Conservation (phyloP, 1,140 invertebrate species). For the Hycleus phaleratus region DNA sequence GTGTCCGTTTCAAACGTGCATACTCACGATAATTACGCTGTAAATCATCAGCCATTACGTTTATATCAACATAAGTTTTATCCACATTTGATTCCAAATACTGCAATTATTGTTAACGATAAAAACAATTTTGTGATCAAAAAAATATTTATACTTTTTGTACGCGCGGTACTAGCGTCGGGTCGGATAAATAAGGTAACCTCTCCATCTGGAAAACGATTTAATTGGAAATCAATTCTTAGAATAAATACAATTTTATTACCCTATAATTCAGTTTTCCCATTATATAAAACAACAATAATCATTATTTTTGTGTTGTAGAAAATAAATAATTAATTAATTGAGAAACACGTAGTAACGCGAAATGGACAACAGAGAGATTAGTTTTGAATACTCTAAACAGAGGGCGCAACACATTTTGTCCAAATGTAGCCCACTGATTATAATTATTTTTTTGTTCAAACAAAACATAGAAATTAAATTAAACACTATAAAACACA, state of each 20-base stretch:
- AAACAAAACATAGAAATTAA: too few relatives aligned
- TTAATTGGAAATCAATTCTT: neutral
- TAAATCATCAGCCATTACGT: conserved; percentile 51
- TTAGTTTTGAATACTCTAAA: too few relatives aligned
- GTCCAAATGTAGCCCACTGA: too few relatives aligned
- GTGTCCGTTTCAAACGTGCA: conserved; percentile 46
- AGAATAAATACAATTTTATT: conserved; percentile 5
- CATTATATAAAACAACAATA: conserved; percentile 3
- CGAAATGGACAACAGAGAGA: too few relatives aligned
- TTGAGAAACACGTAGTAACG: too few relatives aligned
- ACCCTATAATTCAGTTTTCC: conserved; percentile 15
- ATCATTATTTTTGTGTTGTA: too few relatives aligned
- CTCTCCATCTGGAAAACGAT: conserved; percentile 14
- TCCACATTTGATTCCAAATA: conserved; percentile 48
- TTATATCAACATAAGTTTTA: conserved; percentile 49
- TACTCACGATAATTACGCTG: conserved; percentile 52
- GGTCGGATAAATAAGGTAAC: conserved; percentile 33
- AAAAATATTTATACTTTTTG: conserved; percentile 29
- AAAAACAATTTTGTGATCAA: neutral
- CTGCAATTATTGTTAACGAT: conserved; percentile 35
- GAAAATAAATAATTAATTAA: too few relatives aligned
- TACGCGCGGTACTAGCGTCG: conserved; percentile 31
- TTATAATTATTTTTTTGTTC: too few relatives aligned
- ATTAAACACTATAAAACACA: too few relatives aligned
- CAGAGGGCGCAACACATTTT: too few relatives aligned